Conservation (phyloP, 2,797 vertebrate species). For the Aselliscus stoliczkanus region DNA sequence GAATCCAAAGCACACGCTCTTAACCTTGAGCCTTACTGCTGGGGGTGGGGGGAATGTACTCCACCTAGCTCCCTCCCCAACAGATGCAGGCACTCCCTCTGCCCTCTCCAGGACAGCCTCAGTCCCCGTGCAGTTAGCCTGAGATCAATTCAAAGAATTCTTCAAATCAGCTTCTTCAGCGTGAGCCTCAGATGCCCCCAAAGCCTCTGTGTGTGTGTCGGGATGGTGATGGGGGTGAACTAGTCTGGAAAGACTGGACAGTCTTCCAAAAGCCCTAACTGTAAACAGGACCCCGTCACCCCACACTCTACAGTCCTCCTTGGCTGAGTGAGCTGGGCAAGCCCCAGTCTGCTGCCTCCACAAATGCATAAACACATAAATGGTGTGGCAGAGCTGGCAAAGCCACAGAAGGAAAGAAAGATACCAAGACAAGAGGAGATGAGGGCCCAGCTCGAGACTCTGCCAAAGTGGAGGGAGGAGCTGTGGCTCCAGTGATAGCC, state of each 20-base stretch:
- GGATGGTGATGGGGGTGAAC: neutral
- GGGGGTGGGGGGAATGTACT: neutral
- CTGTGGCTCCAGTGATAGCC: neutral
- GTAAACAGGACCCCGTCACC: constrained; percentile 6
- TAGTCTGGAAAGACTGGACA: neutral
- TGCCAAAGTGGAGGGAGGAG: neutral
- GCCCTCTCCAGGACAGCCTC: neutral
- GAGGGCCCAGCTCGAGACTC: neutral
- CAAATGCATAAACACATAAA: constrained; percentile 57
- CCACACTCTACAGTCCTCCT: neutral
- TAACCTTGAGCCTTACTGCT: neutral
- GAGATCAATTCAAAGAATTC: neutral
- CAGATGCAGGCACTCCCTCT: neutral
- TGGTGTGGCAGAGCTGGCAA: constrained; percentile 4
- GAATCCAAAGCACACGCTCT: neutral
- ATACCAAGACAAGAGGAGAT: neutral
- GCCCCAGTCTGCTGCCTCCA: constrained; percentile 23
- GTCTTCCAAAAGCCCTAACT: constrained; percentile 25
- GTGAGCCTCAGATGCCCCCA: neutral
- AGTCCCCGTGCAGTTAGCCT: neutral
- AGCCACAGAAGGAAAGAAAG: constrained; percentile 40
- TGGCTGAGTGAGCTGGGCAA: neutral
- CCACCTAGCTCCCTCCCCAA: neutral
- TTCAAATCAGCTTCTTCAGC: neutral
- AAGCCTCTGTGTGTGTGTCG: neutral